phyloP scores from a whole-genome alignment of 2,113 vertebrate species.

The Macheiramphus alcinus region DNA sequence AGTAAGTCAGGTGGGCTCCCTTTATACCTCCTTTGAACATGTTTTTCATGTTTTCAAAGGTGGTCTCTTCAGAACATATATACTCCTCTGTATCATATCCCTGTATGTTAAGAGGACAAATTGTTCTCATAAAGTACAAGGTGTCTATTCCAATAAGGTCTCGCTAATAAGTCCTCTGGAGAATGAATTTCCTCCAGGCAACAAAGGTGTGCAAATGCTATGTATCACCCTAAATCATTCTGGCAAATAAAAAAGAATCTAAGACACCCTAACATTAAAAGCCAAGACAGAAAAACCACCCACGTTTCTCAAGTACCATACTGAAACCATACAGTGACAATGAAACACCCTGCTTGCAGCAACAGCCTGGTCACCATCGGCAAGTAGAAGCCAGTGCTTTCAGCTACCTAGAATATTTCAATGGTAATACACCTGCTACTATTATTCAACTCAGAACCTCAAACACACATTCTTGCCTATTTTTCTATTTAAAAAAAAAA shows the following conservation, averaged over 20 bases:
- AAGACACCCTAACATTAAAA: neutral
- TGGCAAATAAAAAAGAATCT: neutral
- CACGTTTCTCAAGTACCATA: neutral
- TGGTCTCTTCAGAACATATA: neutral
- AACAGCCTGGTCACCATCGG: neutral
- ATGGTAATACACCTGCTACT: neutral
- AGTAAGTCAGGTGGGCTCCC: neutral
- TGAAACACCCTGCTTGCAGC: neutral
- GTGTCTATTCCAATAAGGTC: neutral
- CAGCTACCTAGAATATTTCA: neutral
- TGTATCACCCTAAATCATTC: neutral
- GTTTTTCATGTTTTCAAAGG: neutral
- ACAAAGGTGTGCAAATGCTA: neutral
- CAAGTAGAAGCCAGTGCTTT: neutral
- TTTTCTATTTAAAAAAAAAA: neutral
- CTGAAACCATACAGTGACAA: neutral
- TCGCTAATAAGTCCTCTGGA: neutral
- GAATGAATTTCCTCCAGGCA: neutral
- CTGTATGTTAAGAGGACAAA: neutral
- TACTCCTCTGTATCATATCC: neutral
- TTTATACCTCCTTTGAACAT: neutral
- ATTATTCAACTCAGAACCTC: neutral
- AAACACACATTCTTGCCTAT: neutral
- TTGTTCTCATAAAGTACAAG: neutral
- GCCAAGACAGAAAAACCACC: neutral